Evolutionary conservation across 2,113 vertebrate genomes (phyloP), one percentile per base, ranked within the genome.

Genomic region (Brevimyrus niger): DNA sequence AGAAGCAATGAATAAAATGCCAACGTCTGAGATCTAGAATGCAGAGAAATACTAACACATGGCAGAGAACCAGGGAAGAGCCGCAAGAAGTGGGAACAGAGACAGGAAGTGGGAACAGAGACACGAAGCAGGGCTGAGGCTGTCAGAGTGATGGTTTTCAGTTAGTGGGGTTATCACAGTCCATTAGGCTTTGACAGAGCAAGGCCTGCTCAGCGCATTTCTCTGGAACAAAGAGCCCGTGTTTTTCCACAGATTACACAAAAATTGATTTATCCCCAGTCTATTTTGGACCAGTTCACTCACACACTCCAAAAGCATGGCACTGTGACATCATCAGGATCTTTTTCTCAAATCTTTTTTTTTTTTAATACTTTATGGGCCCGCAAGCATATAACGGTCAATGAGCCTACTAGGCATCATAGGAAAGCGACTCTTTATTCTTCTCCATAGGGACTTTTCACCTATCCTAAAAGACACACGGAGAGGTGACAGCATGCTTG

Each of bases 211-310:
- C 47, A 31, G 85, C 15, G 17, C 85, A 13, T 11, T 86, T n/a
- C 44, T 50, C 48, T 35, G 23, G 27, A 31, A 86, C 27, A 47
- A 53, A 15, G 85, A 86, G 85, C 85, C 85, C 44, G 13, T 53
- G 48, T 86, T 86, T 86, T 86, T 53, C 48, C 48, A 50, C 46
- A 86, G 48, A 86, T 53, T 86, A 86, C 85, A 86, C 48, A 53
- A 53, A 86, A 86, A 86, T 86, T 31, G 85, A 50, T 86, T 86
- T 53, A 51, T 53, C 48, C 48, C 48, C 47, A 35, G 48, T 17
- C 42, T 47, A 86, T 9, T 31, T 44, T 31, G 48, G 48, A 86
- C 11, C 48, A 35, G 27, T 19, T 80, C 35, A 38, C 31, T n/a
- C 82, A 53, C 11, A 35, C 85, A 86, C n/a, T 53, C 11, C 85